Conservation (phyloP, 2,113 vertebrate species). For the Rhinichthys klamathensis region DNA sequence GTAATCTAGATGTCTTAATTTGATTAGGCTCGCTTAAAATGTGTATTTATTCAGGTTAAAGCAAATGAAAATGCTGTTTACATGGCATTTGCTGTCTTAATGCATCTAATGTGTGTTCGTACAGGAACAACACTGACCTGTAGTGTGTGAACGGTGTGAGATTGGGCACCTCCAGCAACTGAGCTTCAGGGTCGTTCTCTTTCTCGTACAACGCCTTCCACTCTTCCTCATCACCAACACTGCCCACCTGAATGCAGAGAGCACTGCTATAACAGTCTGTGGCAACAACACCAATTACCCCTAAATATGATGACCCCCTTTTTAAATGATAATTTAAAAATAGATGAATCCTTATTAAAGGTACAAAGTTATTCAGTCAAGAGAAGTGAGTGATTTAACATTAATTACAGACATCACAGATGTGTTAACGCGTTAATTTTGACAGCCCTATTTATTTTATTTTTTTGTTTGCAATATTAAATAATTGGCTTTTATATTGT, state of each 20-base stretch:
- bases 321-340: too few relatives aligned
- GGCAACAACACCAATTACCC: not conserved
- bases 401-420: too few relatives aligned
- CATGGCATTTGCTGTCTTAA: slow-evolving; percentile 25
- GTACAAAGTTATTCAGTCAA: too few relatives aligned
- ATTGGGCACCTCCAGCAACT: slow-evolving; percentile 87
- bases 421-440: too few relatives aligned
- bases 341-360: too few relatives aligned
- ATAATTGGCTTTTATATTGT: not conserved
- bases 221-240: slow-evolving; percentile 82
- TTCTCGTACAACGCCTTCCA: slow-evolving; percentile 86
- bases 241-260: slow-evolving; percentile 77
- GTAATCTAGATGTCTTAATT: slow-evolving; percentile 32
- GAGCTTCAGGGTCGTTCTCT: slow-evolving; percentile 86
- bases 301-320: not conserved
- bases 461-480: not conserved
- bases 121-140: slow-evolving; percentile 78
- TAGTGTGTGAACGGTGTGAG: slow-evolving; percentile 93
- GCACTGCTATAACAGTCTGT: not conserved
- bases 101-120: not conserved
- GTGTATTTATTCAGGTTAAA: slow-evolving; percentile 40
- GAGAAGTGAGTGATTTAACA: too few relatives aligned
- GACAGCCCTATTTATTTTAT: too few relatives aligned
- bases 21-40: slow-evolving; percentile 9
- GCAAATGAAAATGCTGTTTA: slow-evolving; percentile 45